Base-by-base conservation (phyloP, 1,140 invertebrate genomes). In the Drosophila athabasca region DNA sequence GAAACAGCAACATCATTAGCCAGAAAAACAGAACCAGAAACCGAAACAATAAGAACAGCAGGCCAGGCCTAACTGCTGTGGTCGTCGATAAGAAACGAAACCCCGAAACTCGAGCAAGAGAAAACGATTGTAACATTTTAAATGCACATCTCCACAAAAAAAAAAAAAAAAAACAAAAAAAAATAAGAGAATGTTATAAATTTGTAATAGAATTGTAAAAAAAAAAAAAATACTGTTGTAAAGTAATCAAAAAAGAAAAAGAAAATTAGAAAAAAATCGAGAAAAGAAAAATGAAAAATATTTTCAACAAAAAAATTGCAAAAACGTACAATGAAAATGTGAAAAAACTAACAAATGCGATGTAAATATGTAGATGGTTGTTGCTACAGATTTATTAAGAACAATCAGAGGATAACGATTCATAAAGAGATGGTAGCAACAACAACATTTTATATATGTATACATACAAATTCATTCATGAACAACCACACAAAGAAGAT, bases 291-390 rank as follows among this genome's bases (percentile, higher is more conserved):
- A 55, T 50, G 80, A 66, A 81, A 81, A 78, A 78, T 74, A 66
- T 74, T 90, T 69, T 71, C 77, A 65, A 64, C 64, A 81, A 81
- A 81, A 81, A 77, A 70, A 76, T 64, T 41, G 61, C 66, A 80
- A 80, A 80, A 80, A 79, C 49, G 50, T 70, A 75, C 61, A 61
- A 80, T 73, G 75, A 81, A 82, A 68, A 78, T 51, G 50, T 67
- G 73, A 59, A 79, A 87, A 84, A 90, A 80, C 69, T 80, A 72
- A 79, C 69, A 83, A 81, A 77, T 61, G 68, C 74, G 74, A 84
- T 90, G 76, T 88, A 88, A 88, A 89, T 90, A 82, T 82, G 79
- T 75, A 88, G 64, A 62, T 84, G 71, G 76, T 78, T 77, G 72
- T 81, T 83, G 76, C 66, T 78, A 84, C 64, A 68, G 26, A 45